Base-by-base conservation (phyloP, 2,113 vertebrate species). In the Peromyscus maniculatus region DNA sequence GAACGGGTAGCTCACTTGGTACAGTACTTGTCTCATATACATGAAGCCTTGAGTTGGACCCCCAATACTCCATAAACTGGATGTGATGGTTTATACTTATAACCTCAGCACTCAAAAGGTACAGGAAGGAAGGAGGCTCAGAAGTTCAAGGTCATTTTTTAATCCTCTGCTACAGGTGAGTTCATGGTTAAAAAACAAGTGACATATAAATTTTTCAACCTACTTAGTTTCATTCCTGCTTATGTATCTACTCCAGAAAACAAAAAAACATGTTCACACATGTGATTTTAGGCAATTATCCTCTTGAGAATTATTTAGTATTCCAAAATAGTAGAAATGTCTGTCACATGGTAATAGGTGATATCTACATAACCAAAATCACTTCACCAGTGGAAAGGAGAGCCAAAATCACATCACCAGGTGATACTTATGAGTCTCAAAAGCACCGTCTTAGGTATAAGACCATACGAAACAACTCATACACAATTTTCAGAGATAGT, bases 141-240 rank as follows among this genome's bases (percentile, higher is more conserved):
- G 49, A 80, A 55, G 28, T 33, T 80, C 31, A 80, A 55, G 78
- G 15, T 36, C 28, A 80, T 55, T 80, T 33, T 31, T 46, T 77
- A 77, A 13, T 77, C 5, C 43, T 77, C 6, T 7, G 31, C 16
- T 21, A 55, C 31, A 19, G 57, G 28, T 33, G 31, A 55, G 8
- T 80, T 55, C 52, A 36, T 36, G 49, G 28, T 80, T 11, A 33
- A 52, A 79, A 55, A 94, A 13, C 31, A 59, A 94, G 22, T 13
- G 39, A 95, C 83, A 79, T 17, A 66, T 59, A 62, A 71, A 84
- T 80, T 88, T 91, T 91, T 72, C 2, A 93, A 95, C 4, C 39
- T 19, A 88, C 24, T 43, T 8, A 93, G 87, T 84, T 91, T 55
- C 46, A 92, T 31, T 22, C 6, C 49, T 55, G 52, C 31, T 11